Percentiles rank a stretch among this genome's conserved stretches.
Evolutionary conservation across 2,113 vertebrate genomes (phyloP).

Genomic region (Choloepus hoffmanni): DNA sequence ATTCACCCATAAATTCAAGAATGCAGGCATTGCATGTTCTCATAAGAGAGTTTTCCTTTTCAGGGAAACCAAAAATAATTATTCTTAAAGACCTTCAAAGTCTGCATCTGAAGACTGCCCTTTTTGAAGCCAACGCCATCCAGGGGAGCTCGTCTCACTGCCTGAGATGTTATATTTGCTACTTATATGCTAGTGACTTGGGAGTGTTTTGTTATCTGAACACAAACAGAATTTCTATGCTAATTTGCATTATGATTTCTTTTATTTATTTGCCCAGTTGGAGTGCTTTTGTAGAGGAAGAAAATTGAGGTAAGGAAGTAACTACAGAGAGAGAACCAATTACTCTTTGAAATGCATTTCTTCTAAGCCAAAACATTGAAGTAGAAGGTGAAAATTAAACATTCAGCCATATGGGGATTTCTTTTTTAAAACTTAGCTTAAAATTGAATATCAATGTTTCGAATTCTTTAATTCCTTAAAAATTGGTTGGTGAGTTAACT

Average conservation of each 20-base stretch:
- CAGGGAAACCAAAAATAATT: conserved; percentile 55
- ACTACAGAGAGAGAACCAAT: conserved; percentile 44
- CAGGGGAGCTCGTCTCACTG: background rate
- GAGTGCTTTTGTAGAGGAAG: conserved; percentile 9
- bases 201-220: conserved; percentile 65
- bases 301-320: conserved; percentile 42
- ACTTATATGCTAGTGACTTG: background rate
- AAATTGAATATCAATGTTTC: conserved; percentile 54
- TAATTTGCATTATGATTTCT: conserved; percentile 68
- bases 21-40: background rate
- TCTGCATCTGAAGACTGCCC: background rate
- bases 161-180: background rate
- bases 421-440: conserved; percentile 7
- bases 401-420: conserved; percentile 19
- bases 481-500: conserved; percentile 42
- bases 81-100: conserved; percentile 3
- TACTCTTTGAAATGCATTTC: conserved; percentile 67
- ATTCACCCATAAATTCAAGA: conserved; percentile 69
- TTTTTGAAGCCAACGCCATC: conserved; percentile 39
- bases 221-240: conserved; percentile 58
- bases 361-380: conserved; percentile 62
- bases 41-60: conserved; percentile 53
- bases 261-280: conserved; percentile 54
- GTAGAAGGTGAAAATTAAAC: conserved; percentile 60
- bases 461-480: conserved; percentile 53